phyloP scores from a whole-genome alignment of 2,888 invertebrate species.

The Pheosia gnoma region DNA sequence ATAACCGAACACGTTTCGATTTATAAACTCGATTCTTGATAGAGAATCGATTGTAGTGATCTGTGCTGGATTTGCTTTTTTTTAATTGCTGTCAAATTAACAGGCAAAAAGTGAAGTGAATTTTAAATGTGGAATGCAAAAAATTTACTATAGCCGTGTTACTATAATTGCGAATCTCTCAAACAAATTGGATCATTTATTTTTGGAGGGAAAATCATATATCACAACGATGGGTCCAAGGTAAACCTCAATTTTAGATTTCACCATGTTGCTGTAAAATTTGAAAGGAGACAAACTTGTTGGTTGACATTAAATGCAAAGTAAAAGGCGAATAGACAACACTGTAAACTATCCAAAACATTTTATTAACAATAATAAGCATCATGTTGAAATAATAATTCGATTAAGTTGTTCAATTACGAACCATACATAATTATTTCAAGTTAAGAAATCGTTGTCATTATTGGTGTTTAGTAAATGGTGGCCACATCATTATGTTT shows the following conservation, averaged over 20 bases:
- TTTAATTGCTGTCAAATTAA: slow-evolving; percentile 12
- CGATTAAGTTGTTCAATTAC: not conserved
- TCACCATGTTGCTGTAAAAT: not conserved
- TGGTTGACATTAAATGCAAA: slow-evolving; percentile 3
- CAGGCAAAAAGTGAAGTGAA: slow-evolving; percentile 46
- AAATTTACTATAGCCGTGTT: slow-evolving; percentile 16
- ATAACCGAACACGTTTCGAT: slow-evolving; percentile 57
- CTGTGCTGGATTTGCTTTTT: slow-evolving; percentile 1
- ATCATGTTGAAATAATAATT: not conserved
- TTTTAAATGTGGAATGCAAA: slow-evolving; percentile 33
- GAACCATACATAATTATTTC: not conserved
- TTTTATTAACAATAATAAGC: not conserved
- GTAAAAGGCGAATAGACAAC: slow-evolving; percentile 4
- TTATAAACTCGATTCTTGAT: slow-evolving; percentile 34
- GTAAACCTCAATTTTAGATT: slow-evolving; percentile 47
- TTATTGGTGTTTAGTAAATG: no score
- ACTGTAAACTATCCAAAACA: not conserved
- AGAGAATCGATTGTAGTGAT: slow-evolving; percentile 26
- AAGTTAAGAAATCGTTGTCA: no score
- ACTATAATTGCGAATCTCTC: slow-evolving; percentile 7
- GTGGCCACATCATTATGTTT: no score
- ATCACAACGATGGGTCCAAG: slow-evolving; percentile 66
- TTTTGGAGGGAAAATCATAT: slow-evolving; percentile 34
- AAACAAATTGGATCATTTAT: slow-evolving; percentile 24
- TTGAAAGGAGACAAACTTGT: slow-evolving; percentile 2